Percentiles rank a stretch among this genome's conserved stretches.
Evolutionary conservation across 2,888 invertebrate species (phyloP).

Genomic region (Drosophila prolongata): DNA sequence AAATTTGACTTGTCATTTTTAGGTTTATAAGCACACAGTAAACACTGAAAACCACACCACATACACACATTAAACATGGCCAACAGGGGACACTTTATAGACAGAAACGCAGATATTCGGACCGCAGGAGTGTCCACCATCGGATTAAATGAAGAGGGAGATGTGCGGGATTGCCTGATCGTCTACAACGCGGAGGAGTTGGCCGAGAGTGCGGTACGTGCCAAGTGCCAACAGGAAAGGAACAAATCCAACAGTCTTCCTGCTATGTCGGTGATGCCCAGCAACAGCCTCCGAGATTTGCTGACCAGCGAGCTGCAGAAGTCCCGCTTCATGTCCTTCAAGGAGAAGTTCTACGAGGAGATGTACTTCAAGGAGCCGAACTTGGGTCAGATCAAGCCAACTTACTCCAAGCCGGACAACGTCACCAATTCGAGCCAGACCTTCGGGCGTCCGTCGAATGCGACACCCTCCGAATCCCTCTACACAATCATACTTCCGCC

Average conservation of each 20-base stretch:
- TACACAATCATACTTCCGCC: slow-evolving; percentile 71
- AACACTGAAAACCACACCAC: not conserved
- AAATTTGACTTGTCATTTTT: not conserved
- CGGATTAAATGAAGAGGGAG: not conserved
- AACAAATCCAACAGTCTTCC: slow-evolving; percentile 5
- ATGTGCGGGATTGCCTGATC: slow-evolving; percentile 39
- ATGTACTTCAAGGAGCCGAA: slow-evolving; percentile 73
- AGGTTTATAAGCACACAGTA: not conserved
- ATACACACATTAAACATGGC: slow-evolving; percentile 43
- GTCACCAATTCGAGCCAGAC: slow-evolving; percentile 72
- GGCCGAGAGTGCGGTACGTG: slow-evolving; percentile 67
- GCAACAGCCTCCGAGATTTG: slow-evolving; percentile 61
- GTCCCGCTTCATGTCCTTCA: slow-evolving; percentile 77
- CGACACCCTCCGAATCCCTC: slow-evolving; percentile 23
- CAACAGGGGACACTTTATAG: slow-evolving; percentile 60
- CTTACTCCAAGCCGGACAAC: slow-evolving; percentile 71
- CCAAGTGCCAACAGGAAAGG: slow-evolving; percentile 41
- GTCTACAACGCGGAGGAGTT: slow-evolving; percentile 63
- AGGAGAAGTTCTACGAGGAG: slow-evolving; percentile 80
- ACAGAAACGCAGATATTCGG: slow-evolving; percentile 61
- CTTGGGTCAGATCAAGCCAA: slow-evolving; percentile 63
- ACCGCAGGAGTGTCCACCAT: slow-evolving; percentile 63
- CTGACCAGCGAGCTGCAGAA: slow-evolving; percentile 73
- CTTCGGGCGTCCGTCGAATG: slow-evolving; percentile 59
- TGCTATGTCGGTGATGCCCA: slow-evolving; percentile 40